Evolutionary conservation across 2,113 vertebrate genomes (phyloP).

Genomic region (Odontesthes bonariensis): DNA sequence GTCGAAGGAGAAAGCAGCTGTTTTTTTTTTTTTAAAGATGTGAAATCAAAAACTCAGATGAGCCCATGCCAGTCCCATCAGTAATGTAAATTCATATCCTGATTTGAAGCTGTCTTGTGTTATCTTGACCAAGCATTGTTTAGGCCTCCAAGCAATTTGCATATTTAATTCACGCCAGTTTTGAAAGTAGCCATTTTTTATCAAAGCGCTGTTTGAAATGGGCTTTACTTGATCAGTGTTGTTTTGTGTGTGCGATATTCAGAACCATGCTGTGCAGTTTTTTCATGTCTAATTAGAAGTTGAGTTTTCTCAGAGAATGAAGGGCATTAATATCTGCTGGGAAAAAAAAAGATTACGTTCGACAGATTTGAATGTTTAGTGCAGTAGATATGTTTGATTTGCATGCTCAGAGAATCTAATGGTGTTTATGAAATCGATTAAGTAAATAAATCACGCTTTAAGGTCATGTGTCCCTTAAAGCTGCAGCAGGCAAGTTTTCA

Average conservation of each 20-base stretch:
- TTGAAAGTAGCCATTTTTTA: slow-evolving; percentile 32
- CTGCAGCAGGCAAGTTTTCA: too few species aligned
- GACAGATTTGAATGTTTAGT: slow-evolving; percentile 58
- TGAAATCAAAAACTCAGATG: slow-evolving; percentile 5
- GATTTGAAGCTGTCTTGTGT: slow-evolving; percentile 27
- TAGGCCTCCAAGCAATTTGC: slow-evolving; percentile 32
- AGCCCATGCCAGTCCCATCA: not conserved
- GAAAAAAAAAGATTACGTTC: not conserved
- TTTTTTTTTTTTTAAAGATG: slow-evolving; percentile 9
- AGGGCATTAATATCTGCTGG: slow-evolving; percentile 16
- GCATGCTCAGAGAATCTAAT: slow-evolving; percentile 20
- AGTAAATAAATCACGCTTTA: slow-evolving; percentile 43
- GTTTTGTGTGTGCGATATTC: slow-evolving; percentile 48
- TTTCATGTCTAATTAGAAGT: slow-evolving; percentile 55
- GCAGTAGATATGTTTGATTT: slow-evolving; percentile 51
- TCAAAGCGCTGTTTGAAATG: slow-evolving; percentile 23
- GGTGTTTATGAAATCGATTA: slow-evolving; percentile 39
- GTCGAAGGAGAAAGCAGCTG: not conserved
- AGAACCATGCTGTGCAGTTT: slow-evolving; percentile 25
- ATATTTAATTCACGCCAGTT: slow-evolving; percentile 56
- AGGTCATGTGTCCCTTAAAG: slow-evolving; percentile 35
- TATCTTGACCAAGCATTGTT: slow-evolving; percentile 41
- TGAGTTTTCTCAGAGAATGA: slow-evolving; percentile 32
- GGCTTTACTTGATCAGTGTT: slow-evolving; percentile 35
- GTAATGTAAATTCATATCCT: slow-evolving; percentile 30